Evolutionary conservation across 2,797 vertebrate genomes (phyloP).

Genomic region (Oophaga sylvatica): DNA sequence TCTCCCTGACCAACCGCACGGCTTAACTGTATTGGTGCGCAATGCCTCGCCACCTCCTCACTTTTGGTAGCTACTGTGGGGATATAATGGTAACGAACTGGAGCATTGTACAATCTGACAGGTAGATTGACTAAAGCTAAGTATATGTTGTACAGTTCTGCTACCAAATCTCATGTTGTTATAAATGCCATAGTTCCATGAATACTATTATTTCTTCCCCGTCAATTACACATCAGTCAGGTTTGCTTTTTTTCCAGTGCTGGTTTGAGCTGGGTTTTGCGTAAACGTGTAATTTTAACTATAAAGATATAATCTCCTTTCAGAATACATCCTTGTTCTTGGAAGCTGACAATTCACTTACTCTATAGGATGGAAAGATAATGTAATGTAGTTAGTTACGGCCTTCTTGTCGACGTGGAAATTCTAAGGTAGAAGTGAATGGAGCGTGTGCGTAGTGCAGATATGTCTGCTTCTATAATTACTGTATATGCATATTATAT

Average conservation of each 20-base stretch:
- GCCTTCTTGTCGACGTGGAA: neutral
- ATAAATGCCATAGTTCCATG: neutral
- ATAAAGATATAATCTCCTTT: constrained; percentile 15
- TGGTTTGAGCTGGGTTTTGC: neutral
- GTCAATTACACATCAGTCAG: constrained; percentile 28
- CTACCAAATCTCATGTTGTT: neutral
- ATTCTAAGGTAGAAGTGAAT: neutral
- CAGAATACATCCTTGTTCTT: constrained; percentile 9
- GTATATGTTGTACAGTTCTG: neutral
- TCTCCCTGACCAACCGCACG: too few species aligned
- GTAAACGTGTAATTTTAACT: constrained; percentile 17
- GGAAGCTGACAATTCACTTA: constrained; percentile 22
- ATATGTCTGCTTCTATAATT: neutral
- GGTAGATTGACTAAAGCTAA: neutral
- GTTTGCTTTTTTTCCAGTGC: constrained; percentile 2
- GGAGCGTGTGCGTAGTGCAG: neutral
- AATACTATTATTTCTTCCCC: constrained; percentile 32
- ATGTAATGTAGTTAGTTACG: neutral
- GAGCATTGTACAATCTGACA: too few species aligned
- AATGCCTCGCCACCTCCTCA: too few species aligned
- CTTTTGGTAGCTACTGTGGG: too few species aligned
- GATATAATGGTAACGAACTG: too few species aligned
- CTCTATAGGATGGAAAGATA: neutral
- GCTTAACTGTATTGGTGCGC: too few species aligned
- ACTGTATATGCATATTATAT: neutral